Conservation (phyloP, 2,888 invertebrate species). For the Muschampia staudingeri region DNA sequence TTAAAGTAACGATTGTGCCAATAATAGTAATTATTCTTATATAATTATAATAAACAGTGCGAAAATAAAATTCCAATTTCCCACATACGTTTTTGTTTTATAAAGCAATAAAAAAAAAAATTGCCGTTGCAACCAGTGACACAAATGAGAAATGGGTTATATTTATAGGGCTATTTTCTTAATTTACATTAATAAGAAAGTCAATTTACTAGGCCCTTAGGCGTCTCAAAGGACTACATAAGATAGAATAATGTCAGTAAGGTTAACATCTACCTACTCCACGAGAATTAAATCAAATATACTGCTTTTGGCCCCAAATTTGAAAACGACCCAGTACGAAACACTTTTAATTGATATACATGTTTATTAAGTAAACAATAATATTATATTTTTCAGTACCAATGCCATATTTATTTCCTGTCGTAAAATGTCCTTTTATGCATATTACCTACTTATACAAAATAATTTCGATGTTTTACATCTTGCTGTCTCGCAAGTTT, state of each 20-base stretch:
- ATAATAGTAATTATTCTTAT: background rate
- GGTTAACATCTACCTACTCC: background rate
- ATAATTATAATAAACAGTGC: background rate
- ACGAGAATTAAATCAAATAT: background rate
- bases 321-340: background rate
- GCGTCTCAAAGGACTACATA: background rate
- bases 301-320: slow-evolving; percentile 8
- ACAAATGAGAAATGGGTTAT: background rate
- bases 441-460: no score
- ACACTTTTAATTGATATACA: no score
- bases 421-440: no score
- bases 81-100: background rate
- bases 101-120: background rate
- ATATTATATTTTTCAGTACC: no score
- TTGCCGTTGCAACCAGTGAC: background rate
- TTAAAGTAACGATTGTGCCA: background rate
- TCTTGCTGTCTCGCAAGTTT: no score
- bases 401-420: no score
- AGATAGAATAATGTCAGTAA: background rate
- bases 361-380: no score
- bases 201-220: background rate
- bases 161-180: background rate
- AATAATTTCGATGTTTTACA: no score
- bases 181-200: background rate
- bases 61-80: slow-evolving; percentile 14